Evolutionary conservation across 2,113 vertebrate genomes (phyloP).

Genomic region (Azemiops feae): DNA sequence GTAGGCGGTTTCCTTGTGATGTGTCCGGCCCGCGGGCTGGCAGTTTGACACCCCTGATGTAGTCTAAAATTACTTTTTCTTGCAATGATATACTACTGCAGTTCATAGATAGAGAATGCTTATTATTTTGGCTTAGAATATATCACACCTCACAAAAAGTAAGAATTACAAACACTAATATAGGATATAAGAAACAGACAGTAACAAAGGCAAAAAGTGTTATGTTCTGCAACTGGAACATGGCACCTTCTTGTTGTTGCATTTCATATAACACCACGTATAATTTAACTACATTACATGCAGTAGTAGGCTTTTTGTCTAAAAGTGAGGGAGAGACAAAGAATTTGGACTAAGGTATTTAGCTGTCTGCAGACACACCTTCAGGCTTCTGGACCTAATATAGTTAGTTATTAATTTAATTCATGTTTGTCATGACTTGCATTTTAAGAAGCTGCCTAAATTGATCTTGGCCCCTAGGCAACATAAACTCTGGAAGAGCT

Average conservation of each 20-base stretch:
- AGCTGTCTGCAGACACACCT: neutral
- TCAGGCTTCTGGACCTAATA: neutral
- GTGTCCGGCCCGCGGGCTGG: too few relatives aligned
- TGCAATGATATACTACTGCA: neutral
- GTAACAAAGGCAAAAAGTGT: neutral
- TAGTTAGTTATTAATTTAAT: neutral
- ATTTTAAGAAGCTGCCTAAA: neutral
- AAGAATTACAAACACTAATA: neutral
- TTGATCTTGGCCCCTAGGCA: neutral
- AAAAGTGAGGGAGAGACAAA: neutral
- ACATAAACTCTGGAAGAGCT: neutral
- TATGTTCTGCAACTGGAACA: neutral
- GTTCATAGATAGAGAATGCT: neutral
- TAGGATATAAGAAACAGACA: neutral
- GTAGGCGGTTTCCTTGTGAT: too few relatives aligned
- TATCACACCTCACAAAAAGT: neutral
- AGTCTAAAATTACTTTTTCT: neutral
- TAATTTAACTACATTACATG: neutral
- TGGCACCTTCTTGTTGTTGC: neutral
- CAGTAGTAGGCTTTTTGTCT: neutral
- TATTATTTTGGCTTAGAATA: neutral
- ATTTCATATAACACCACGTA: neutral
- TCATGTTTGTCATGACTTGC: neutral
- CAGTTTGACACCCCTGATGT: too few relatives aligned
- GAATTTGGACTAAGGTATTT: neutral